A percentile compares a stretch with the other conserved stretches of the same genome.
These are phyloP conservation scores for Ganaspis sp. DNA, from an alignment of 1,140 invertebrate genomes.

Conservation along the genomic window DNA sequence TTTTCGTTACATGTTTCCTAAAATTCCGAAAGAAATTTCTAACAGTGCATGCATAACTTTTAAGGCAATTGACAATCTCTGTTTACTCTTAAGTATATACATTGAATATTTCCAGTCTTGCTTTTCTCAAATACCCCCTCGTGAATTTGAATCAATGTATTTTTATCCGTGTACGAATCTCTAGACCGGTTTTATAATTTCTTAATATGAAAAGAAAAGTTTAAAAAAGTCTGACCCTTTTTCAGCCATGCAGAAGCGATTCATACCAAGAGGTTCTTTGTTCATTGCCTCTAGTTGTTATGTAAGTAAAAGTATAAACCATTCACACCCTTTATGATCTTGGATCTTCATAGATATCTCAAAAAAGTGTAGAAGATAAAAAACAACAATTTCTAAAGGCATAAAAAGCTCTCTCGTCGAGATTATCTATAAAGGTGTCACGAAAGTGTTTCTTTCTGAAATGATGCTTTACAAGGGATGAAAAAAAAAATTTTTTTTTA, in stretches of 20 bases:
- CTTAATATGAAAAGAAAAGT: neutral
- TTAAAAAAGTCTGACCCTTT: constrained; percentile 16
- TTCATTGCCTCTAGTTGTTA: neutral
- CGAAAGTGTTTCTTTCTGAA: neutral
- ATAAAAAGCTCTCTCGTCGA: constrained; percentile 2
- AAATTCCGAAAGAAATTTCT: too few relatives aligned
- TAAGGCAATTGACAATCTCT: too few relatives aligned
- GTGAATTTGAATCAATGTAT: too few relatives aligned
- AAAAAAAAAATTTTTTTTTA: neutral
- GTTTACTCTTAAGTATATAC: too few relatives aligned
- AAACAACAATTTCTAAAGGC: constrained; percentile 16
- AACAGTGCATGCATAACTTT: too few relatives aligned
- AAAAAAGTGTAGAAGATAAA: constrained; percentile 16
- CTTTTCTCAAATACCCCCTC: too few relatives aligned
- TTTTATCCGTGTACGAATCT: neutral
- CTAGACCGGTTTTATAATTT: neutral
- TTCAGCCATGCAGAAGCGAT: neutral
- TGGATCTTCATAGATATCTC: neutral
- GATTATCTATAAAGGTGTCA: neutral
- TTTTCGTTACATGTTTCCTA: too few relatives aligned
- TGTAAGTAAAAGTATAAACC: neutral
- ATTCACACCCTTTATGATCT: constrained; percentile 6
- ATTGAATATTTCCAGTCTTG: too few relatives aligned
- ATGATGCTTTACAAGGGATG: neutral
- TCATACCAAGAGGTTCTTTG: neutral